Base-by-base conservation (phyloP, 2,797 vertebrate genomes). In the Coregonus ussuriensis region DNA sequence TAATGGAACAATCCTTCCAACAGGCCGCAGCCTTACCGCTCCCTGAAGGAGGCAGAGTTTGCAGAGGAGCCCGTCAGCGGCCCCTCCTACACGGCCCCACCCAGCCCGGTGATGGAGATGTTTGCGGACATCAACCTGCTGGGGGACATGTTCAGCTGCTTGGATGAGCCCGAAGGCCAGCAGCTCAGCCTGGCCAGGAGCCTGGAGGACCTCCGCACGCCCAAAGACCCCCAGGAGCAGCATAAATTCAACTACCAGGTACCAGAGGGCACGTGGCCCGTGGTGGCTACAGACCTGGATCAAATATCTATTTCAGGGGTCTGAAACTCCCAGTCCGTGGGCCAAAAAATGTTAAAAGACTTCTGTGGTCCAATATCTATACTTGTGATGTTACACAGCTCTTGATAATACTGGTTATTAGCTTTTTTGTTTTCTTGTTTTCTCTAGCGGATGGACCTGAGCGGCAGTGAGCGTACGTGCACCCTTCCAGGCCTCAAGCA, bases 11-110 rank as follows among this genome's bases (percentile, higher is more conserved):
- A 62, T 83, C 52, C 84, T 31, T 51, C 59, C 78, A 73, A 3
- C 87, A 99, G 98, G 95, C 96, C 97, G 0, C 97, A 98, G 90
- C 97, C 97, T 0, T 99, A 99, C 78, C 94, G 94, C 71, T 95
- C 97, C 0, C 94, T 99, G 76, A 99, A 97, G 79, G 97, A 99
- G 84, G 96, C 94, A 35, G 33, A 35, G 33, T 35, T 35, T 35
- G 33, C 33, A 0, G 97, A 97, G 41, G 95, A 93, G 1, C 93
- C 90, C 14, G 6, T 15, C 51, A 14, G 51, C 14, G 9, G 11
- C 51, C 51, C 51, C 51, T 52, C 51, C 21, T 89, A 91, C 5
- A 85, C 82, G 9, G 92, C 92, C 3, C 93, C 94, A 1, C 87
- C 94, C 0, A 94, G 94, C 81, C 94, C 90, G 0, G 84, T 93